Conservation (phyloP, 2,113 vertebrate genomes). For the Ahaetulla prasina region DNA sequence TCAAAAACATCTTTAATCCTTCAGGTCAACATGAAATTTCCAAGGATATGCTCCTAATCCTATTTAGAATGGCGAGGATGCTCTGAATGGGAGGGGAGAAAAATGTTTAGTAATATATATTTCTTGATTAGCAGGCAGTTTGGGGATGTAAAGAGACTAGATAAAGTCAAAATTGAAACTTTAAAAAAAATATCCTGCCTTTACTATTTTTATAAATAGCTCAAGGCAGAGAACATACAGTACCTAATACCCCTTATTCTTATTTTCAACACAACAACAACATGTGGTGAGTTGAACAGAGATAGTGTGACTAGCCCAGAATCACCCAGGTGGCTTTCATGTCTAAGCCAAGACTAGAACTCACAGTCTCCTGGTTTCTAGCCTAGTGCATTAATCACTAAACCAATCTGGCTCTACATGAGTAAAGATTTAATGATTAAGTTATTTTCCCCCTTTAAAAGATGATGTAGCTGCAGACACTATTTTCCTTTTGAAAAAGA, state of each 20-base stretch:
- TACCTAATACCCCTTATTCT: background rate
- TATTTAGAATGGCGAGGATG: background rate
- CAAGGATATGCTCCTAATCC: background rate
- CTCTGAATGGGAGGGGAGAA: background rate
- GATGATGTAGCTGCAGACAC: background rate
- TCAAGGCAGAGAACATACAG: background rate
- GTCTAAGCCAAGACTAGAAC: background rate
- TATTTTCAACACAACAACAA: background rate
- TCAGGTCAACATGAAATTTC: background rate
- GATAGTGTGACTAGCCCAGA: background rate
- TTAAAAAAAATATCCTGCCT: background rate
- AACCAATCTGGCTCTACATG: background rate
- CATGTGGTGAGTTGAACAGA: background rate
- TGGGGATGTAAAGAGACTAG: background rate
- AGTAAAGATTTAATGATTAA: background rate
- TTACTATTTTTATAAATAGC: background rate
- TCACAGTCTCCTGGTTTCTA: background rate
- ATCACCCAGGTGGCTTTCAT: background rate
- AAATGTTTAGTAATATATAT: background rate
- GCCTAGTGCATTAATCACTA: background rate
- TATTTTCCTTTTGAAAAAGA: background rate
- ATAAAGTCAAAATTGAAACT: background rate
- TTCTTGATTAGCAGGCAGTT: background rate
- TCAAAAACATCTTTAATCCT: background rate
- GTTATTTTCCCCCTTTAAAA: background rate